Conservation (phyloP, 2,797 vertebrate genomes). For the Falco concolor region DNA sequence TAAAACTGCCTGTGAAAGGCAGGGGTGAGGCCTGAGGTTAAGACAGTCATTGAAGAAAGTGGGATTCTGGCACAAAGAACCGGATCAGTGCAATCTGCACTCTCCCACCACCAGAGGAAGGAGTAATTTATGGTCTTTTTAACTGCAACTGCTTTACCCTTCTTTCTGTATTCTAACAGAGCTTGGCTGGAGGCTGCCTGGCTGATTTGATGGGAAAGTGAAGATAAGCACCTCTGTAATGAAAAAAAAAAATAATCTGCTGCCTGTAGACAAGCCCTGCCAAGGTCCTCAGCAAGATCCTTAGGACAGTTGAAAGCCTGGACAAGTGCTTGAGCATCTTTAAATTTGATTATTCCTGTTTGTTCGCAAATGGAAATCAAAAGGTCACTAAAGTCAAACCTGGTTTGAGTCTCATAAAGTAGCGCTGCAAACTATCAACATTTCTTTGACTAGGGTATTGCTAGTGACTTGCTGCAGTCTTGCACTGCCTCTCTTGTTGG, state of each 20-base stretch:
- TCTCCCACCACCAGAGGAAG: neutral
- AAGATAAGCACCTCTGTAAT: neutral
- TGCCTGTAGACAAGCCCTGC: neutral
- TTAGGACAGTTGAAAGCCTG: neutral
- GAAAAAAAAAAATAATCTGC: neutral
- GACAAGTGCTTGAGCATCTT: neutral
- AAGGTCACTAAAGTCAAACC: neutral
- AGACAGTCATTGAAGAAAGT: neutral
- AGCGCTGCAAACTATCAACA: neutral
- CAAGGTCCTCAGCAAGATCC: neutral
- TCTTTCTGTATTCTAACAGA: neutral
- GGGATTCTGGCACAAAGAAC: neutral
- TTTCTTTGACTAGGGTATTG: neutral
- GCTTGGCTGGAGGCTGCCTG: neutral
- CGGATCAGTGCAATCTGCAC: neutral
- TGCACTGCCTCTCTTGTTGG: neutral
- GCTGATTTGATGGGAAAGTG: neutral
- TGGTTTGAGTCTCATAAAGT: neutral
- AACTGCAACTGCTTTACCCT: neutral
- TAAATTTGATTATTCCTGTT: neutral
- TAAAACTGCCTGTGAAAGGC: neutral
- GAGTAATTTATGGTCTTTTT: neutral
- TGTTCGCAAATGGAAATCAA: neutral
- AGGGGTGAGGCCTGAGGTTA: neutral
- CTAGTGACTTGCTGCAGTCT: neutral